Evolutionary conservation across 2,888 invertebrate species (phyloP).

Genomic region (Synanthedon tipuliformis): DNA sequence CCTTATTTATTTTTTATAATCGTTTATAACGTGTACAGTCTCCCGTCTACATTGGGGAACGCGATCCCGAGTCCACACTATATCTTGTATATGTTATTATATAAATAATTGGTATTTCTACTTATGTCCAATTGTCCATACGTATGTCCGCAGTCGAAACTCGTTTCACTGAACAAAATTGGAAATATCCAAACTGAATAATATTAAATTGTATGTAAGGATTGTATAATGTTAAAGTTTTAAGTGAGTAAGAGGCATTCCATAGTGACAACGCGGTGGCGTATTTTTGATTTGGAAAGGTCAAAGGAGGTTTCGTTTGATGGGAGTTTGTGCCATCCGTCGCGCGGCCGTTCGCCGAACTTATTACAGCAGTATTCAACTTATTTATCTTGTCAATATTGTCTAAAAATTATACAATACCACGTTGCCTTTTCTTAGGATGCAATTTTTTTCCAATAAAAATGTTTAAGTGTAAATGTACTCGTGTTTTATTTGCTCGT

Average conservation of each 20-base stretch:
- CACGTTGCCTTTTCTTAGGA: constrained; percentile 70
- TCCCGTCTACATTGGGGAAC: too few species aligned
- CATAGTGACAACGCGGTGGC: constrained; percentile 57
- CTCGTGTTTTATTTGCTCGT: constrained; percentile 29
- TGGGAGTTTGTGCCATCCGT: constrained; percentile 54
- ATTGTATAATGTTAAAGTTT: constrained; percentile 49
- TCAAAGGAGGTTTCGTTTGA: constrained; percentile 34
- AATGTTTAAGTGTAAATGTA: constrained; percentile 56
- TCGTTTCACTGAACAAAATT: constrained; percentile 42
- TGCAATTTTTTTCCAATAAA: constrained; percentile 66
- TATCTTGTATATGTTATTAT: too few species aligned
- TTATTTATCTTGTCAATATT: constrained; percentile 41
- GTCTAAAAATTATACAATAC: constrained; percentile 62
- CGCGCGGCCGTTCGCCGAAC: constrained; percentile 14
- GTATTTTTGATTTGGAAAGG: constrained; percentile 37
- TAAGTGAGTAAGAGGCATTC: constrained; percentile 67
- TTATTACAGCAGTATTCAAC: constrained; percentile 22
- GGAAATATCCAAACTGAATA: constrained; percentile 25
- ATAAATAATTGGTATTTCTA: too few species aligned
- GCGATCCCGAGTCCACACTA: too few species aligned
- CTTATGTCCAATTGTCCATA: too few species aligned
- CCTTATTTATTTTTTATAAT: constrained; percentile 68
- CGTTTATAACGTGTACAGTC: constrained; percentile 39
- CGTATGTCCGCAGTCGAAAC: background rate
- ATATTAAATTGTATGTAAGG: constrained; percentile 43